Percentiles rank a stretch among this genome's conserved stretches.
Evolutionary conservation across 2,888 invertebrate species (phyloP).

Genomic region (Chloroclystis v-ata): DNA sequence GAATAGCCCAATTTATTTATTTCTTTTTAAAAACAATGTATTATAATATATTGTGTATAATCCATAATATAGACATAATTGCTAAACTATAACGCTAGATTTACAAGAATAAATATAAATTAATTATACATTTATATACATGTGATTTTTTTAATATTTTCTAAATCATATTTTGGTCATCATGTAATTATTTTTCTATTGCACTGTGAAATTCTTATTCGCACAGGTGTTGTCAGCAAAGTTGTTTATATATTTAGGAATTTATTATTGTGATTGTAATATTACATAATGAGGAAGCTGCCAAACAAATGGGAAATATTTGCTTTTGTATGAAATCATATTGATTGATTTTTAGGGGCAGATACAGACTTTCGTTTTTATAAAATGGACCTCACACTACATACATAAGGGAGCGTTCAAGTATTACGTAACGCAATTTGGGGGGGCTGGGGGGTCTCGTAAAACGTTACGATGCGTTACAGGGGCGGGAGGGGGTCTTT

Average conservation of each 20-base stretch:
- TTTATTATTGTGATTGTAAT: constrained; percentile 1
- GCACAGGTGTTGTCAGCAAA: constrained; percentile 1
- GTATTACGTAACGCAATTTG: too few relatives aligned
- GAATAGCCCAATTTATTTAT: constrained; percentile 13
- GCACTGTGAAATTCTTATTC: constrained; percentile 7
- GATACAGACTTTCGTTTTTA: constrained; percentile 3
- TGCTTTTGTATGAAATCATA: too few relatives aligned
- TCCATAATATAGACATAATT: constrained; percentile 16
- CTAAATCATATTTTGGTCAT: constrained; percentile 10
- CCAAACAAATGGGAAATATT: constrained; percentile 11
- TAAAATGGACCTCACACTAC: constrained; percentile 14
- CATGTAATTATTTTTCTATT: constrained; percentile 8
- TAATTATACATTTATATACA: constrained; percentile 15
- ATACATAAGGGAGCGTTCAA: too few relatives aligned
- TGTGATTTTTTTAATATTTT: constrained; percentile 8
- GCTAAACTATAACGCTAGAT: constrained; percentile 21
- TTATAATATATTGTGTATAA: constrained; percentile 5
- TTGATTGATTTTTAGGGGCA: constrained; percentile 16
- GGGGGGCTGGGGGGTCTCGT: too few relatives aligned
- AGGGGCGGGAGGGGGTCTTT: too few relatives aligned
- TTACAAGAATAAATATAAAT: constrained; percentile 21
- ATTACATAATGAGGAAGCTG: constrained; percentile 18
- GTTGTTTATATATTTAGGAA: background rate
- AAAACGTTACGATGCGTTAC: too few relatives aligned
- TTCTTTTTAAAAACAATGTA: constrained; percentile 16